Evolutionary conservation across 2,888 invertebrate genomes (phyloP), one percentile per base, ranked within the genome.

Genomic region (Helicoverpa assulta): DNA sequence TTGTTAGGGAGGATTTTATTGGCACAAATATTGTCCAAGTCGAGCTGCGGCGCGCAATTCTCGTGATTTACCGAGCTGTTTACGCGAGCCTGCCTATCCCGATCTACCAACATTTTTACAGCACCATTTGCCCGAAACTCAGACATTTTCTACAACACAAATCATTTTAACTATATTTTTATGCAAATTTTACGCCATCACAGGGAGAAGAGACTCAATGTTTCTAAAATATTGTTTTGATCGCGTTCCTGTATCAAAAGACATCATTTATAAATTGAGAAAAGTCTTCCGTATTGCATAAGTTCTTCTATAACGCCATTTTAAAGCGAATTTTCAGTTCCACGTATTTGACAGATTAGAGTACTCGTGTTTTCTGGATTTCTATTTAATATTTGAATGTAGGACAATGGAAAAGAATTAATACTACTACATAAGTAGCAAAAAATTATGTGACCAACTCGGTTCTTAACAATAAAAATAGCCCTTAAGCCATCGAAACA

Each of bases 11-110:
- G 88, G 89, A 93, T 94, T 94, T 93, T 95, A 95, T 95, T 95
- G 94, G 92, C 94, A 93, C 93, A 95, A 94, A 95, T 94, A 94
- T 94, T 93, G 94, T 92, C 91, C 91, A 93, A 93, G 92, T 92
- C 90, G 91, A 91, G 91, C 90, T 90, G 91, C 86, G 91, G 91
- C 90, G 90, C 90, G 88, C 90, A 91, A 90, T 93, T 89, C 88
- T 90, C 86, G 91, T 94, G 94, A 95, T 95, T 95, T 95, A 95
- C 93, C 87, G 94, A 90, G 89, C 91, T 94, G 94, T 95, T 94
- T 95, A 95, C 94, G 90, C 89, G 91, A 90, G 88, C 87, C 90
- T 90, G 90, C 90, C 92, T 89, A 91, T 86, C 87, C 88, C 89
- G 85, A 89, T 90, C 88, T 87, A 90, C 90, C 88, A 90, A 90